A percentile compares a stretch with the other conserved stretches of the same genome.
Evolutionary conservation across 2,888 invertebrate species (phyloP).

Genomic region (Lottia scabra): DNA sequence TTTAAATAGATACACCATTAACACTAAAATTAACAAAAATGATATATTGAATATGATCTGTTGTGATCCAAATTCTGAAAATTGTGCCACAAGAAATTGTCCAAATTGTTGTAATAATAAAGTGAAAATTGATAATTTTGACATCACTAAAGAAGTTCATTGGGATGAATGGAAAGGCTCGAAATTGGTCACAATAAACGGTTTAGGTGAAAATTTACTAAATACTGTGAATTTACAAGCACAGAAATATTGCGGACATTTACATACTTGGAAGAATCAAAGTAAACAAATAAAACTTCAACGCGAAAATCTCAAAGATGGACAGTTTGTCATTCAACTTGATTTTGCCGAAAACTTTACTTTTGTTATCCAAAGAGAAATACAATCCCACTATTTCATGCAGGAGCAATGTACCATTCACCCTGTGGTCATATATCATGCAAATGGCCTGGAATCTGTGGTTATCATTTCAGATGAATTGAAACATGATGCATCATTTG

Average conservation of each 20-base stretch:
- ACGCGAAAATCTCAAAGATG: neutral
- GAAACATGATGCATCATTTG: too few relatives aligned
- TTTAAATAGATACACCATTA: neutral
- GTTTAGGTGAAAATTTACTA: neutral
- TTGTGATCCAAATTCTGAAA: neutral
- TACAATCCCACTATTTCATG: slow-evolving; percentile 1
- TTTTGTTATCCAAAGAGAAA: slow-evolving; percentile 6
- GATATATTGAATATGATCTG: neutral
- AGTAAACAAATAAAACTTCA: neutral
- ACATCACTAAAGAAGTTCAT: neutral
- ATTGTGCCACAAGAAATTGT: neutral
- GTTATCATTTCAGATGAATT: too few relatives aligned
- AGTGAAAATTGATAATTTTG: neutral
- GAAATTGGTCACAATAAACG: neutral
- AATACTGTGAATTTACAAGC: neutral
- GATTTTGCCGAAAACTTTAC: slow-evolving; percentile 18
- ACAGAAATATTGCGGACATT: neutral
- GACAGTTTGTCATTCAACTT: neutral
- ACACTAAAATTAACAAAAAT: neutral
- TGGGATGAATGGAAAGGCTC: too few relatives aligned
- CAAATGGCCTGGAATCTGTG: too few relatives aligned
- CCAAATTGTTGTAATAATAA: neutral
- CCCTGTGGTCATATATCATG: slow-evolving; percentile 4
- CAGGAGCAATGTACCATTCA: slow-evolving; percentile 2
- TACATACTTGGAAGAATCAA: slow-evolving; percentile 8